Conservation (phyloP, 37 sponge, comb jelly and placozoan species). For the Axinella damicornis region DNA sequence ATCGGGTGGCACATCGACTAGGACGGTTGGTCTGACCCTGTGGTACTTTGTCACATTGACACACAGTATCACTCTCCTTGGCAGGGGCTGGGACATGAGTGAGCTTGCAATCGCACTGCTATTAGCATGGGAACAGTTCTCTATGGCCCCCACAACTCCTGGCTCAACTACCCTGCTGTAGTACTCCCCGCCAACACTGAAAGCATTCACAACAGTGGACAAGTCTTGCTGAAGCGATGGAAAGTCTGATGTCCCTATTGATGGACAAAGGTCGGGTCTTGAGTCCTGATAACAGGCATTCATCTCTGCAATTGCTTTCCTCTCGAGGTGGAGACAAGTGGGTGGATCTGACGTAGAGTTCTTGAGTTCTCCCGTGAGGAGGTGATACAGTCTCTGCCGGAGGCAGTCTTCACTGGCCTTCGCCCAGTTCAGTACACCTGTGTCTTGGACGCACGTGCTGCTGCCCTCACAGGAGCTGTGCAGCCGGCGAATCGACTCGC, state of each 20-base stretch:
- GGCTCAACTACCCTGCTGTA: slow-evolving; percentile 3
- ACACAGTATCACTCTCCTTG: background rate
- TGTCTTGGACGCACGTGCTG: background rate
- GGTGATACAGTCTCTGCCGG: slow-evolving; percentile 25
- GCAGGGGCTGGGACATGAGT: background rate
- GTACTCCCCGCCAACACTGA: slow-evolving; percentile 27
- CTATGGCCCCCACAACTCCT: background rate
- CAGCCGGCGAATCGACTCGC: slow-evolving; percentile 21
- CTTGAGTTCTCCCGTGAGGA: too few species aligned
- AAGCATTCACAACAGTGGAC: background rate
- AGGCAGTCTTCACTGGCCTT: slow-evolving; percentile 58
- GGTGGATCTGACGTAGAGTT: slow-evolving; percentile 15
- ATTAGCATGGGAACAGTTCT: background rate
- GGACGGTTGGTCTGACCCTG: background rate
- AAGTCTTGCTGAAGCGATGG: background rate
- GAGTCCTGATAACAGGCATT: slow-evolving; percentile 43
- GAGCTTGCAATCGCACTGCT: background rate
- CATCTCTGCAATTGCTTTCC: slow-evolving; percentile 37
- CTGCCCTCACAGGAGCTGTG: background rate
- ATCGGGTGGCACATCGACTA: background rate
- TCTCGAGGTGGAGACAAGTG: slow-evolving; percentile 62
- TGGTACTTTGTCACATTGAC: background rate
- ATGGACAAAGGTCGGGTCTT: background rate
- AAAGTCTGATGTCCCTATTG: background rate
- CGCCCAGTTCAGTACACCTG: slow-evolving; percentile 17